Conservation (phyloP, 2,888 invertebrate genomes). For the Spodoptera exigua region DNA sequence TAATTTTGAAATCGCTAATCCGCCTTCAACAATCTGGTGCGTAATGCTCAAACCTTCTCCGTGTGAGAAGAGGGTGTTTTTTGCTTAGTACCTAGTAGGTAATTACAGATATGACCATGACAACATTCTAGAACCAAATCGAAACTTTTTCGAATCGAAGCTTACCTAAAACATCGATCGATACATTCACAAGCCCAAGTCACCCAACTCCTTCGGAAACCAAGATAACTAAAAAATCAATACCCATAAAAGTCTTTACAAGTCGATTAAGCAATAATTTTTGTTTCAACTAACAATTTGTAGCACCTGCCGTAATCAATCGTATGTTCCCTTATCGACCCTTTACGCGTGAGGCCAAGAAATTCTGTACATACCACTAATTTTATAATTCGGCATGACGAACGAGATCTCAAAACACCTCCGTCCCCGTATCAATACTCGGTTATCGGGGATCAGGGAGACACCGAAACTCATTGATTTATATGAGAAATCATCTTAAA, state of each 20-base stretch:
- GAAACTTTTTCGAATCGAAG: too few relatives aligned
- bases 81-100: too few relatives aligned
- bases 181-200: too few relatives aligned
- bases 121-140: too few relatives aligned
- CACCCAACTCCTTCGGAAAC: not conserved
- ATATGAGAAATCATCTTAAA: constrained; percentile 68
- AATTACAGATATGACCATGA: too few relatives aligned
- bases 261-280: constrained; percentile 20
- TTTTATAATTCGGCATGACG: constrained; percentile 70
- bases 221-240: constrained; percentile 22
- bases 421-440: constrained; percentile 68
- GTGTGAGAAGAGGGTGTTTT: too few relatives aligned
- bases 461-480: constrained; percentile 74
- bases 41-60: too few relatives aligned
- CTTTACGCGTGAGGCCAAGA: constrained; percentile 36
- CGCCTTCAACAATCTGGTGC: too few relatives aligned
- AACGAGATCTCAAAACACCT: constrained; percentile 74
- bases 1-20: too few relatives aligned
- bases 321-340: constrained; percentile 21
- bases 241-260: constrained; percentile 18
- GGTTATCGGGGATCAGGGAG: constrained; percentile 72
- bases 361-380: constrained; percentile 62
- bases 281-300: constrained; percentile 24
- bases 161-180: not conserved
- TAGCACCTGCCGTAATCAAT: constrained; percentile 36